These are phyloP conservation scores for Noturus placidus DNA, from an alignment of 2,113 vertebrate genomes.

Conservation along the genomic window DNA sequence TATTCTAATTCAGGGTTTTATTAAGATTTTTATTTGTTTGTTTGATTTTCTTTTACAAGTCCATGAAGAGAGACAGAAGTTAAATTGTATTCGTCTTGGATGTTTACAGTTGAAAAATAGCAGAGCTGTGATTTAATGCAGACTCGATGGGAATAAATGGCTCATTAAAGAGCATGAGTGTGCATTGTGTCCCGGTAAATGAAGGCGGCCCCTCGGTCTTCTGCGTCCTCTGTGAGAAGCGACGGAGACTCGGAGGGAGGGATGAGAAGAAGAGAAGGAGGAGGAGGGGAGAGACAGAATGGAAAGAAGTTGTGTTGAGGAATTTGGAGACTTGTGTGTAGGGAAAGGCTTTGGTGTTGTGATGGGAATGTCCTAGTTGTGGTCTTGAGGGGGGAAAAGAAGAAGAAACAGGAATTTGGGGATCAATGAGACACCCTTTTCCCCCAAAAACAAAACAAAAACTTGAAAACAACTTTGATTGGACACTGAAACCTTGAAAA, in stretches of 20 bases:
- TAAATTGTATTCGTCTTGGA: background rate
- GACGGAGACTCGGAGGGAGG: slow-evolving; percentile 34
- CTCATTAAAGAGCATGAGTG: slow-evolving; percentile 62
- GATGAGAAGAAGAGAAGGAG: slow-evolving; percentile 55
- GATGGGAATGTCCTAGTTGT: background rate
- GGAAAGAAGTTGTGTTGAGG: slow-evolving; percentile 44
- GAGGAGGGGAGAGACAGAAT: slow-evolving; percentile 53
- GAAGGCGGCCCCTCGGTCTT: slow-evolving; percentile 58
- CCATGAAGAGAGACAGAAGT: background rate
- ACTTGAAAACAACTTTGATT: background rate
- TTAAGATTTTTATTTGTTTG: background rate
- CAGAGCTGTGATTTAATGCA: slow-evolving; percentile 42
- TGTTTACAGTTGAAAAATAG: slow-evolving; percentile 2
- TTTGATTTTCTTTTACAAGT: background rate
- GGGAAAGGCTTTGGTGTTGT: slow-evolving; percentile 51
- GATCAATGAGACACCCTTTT: background rate
- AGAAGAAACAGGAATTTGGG: background rate
- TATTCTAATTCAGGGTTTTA: background rate
- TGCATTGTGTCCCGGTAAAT: slow-evolving; percentile 49
- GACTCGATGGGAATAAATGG: slow-evolving; percentile 33
- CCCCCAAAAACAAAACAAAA: background rate
- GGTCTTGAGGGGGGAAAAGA: too few species aligned
- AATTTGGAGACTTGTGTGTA: slow-evolving; percentile 6
- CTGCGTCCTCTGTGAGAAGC: slow-evolving; percentile 62
- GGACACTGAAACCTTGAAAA: background rate